Evolutionary conservation across 1,140 invertebrate genomes (phyloP).

Genomic region (Marisa cornuarietis): DNA sequence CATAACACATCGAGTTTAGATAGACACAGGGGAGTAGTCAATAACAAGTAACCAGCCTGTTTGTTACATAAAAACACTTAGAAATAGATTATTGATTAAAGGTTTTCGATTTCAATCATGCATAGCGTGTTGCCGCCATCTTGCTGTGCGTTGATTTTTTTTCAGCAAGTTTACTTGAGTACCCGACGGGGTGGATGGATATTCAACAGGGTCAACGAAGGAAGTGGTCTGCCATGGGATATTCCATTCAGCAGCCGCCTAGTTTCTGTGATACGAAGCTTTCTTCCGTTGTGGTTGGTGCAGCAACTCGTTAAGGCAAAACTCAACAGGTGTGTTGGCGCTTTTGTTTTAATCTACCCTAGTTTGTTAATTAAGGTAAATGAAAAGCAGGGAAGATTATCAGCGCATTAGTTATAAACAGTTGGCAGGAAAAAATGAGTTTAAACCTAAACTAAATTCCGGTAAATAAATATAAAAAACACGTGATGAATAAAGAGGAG

Average conservation of each 20-base stretch:
- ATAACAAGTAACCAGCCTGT: not conserved
- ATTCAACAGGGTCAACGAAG: constrained; percentile 60
- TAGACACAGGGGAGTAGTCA: too few relatives aligned
- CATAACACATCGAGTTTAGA: too few relatives aligned
- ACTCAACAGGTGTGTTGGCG: not conserved
- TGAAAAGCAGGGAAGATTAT: too few relatives aligned
- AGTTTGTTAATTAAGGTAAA: too few relatives aligned
- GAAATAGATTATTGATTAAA: not conserved
- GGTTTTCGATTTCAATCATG: not conserved
- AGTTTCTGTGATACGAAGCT: not conserved
- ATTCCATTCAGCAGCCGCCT: constrained; percentile 34
- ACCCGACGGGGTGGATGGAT: constrained; percentile 69
- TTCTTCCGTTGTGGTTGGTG: not conserved
- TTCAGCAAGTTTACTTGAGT: constrained; percentile 67
- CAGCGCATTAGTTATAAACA: too few relatives aligned
- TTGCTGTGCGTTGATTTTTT: not conserved
- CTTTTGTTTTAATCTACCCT: too few relatives aligned
- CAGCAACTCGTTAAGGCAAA: not conserved
- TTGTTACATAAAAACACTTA: not conserved
- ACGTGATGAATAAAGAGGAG: too few relatives aligned
- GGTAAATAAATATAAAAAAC: too few relatives aligned
- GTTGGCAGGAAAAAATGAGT: too few relatives aligned
- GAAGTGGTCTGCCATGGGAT: constrained; percentile 46
- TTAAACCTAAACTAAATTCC: too few relatives aligned
- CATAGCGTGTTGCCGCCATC: not conserved